These are phyloP conservation scores for Drosophila watanabei DNA, from an alignment of 1,140 invertebrate species.

Conservation along the genomic window DNA sequence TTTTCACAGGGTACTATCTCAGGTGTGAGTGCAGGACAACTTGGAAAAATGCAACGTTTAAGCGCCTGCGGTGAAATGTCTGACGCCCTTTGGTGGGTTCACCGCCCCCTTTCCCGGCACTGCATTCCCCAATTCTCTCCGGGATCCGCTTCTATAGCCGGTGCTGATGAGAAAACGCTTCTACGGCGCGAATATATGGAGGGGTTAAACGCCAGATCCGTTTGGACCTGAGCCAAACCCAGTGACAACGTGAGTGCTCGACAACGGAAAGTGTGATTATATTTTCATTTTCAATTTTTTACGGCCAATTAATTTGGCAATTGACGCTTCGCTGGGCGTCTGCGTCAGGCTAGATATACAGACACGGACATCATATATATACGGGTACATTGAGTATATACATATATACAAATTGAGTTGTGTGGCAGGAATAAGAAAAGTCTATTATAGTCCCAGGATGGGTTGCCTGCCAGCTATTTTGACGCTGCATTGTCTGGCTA, in stretches of 20 bases:
- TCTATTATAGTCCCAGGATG: constrained; percentile 75
- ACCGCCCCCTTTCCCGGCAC: not conserved
- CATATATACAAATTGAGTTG: constrained; percentile 72
- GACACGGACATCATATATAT: not conserved
- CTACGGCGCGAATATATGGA: constrained; percentile 12
- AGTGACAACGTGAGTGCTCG: constrained; percentile 45
- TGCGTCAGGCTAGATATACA: constrained; percentile 59
- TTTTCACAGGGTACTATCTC: constrained; percentile 30
- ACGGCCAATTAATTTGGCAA: constrained; percentile 85
- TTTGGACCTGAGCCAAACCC: constrained; percentile 52
- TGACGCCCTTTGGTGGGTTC: constrained; percentile 65
- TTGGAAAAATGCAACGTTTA: constrained; percentile 75
- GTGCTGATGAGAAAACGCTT: constrained; percentile 69
- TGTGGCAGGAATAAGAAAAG: constrained; percentile 83
- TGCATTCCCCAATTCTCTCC: not conserved
- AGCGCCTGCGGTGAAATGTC: constrained; percentile 73
- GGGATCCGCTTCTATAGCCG: constrained; percentile 14
- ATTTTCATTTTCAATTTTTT: constrained; percentile 85
- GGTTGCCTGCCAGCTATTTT: constrained; percentile 75
- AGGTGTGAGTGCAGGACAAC: constrained; percentile 14
- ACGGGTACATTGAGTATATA: constrained; percentile 3
- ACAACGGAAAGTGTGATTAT: constrained; percentile 84
- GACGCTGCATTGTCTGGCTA: constrained; percentile 71
- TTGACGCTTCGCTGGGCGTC: constrained; percentile 82
- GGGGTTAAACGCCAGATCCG: constrained; percentile 68